Evolutionary conservation across 2,888 invertebrate genomes (phyloP), one percentile per base, ranked within the genome.

Genomic region (Neoscelio sp.): DNA sequence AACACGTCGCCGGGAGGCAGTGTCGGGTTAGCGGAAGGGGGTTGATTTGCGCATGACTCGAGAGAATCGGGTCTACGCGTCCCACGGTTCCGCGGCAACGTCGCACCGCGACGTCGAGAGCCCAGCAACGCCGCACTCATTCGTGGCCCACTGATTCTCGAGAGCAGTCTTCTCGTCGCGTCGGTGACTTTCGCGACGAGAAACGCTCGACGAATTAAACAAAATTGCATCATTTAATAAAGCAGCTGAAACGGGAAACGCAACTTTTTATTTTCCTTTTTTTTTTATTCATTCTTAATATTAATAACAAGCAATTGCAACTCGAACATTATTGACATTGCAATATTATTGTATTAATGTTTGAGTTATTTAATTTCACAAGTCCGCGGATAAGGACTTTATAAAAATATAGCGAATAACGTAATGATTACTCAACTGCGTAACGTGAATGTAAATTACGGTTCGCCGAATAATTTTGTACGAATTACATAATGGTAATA

Each of bases 111-210:
- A 20, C 23, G n/a, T 2, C 44, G 18, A 26, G 26, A 10, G 8
- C 4, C 33, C 26, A 68, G 48, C 75, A 75, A 75, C 75, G 30
- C 10, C 48, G 75, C 52, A 13, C 15, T 52, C 38, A 33, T 75
- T 75, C 44, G 67, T 75, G 75, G 75, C 67, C 67, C 62, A 75
- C 67, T 75, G 76, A 68, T 76, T 76, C 62, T 68, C 52, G 38
- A 40, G 65, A 74, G 62, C 44, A 54, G 75, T 67, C 67, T 67
- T 46, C 54, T 62, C 33, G 62, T 26, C 40, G 60, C 17, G 42
- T 17, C 8, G 12, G 38, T 38, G 8, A 8, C 38, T 38, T 8
- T 42, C 42, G 42, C 75, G 38, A 46, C 54, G 40, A 64, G 54
- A 35, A 28, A 44, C 48, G 62, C 26, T 60, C 33, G 17, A 44